phyloP scores from a whole-genome alignment of 2,888 invertebrate genomes.

The Lumbricus terrestris region DNA sequence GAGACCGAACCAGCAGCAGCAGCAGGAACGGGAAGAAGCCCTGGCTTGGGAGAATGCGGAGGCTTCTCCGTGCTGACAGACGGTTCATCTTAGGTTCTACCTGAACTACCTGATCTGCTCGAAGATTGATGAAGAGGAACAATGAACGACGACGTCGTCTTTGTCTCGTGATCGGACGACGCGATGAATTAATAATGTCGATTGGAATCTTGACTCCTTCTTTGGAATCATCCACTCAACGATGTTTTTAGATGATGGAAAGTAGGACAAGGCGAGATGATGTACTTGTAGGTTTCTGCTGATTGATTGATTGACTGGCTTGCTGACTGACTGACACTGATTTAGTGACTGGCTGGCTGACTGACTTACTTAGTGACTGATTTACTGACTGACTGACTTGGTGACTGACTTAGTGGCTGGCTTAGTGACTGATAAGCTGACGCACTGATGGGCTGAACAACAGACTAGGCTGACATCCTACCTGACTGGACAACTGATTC shows the following conservation, averaged over 20 bases:
- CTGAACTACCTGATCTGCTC: not conserved
- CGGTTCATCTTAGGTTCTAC: not conserved
- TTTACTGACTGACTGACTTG: no score
- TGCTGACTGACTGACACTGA: no score
- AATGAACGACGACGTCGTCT: not conserved
- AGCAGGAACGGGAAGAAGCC: not conserved
- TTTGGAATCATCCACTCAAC: not conserved
- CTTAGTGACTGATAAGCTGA: no score
- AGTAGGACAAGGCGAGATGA: not conserved
- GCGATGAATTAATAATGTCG: not conserved
- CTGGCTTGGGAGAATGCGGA: conserved; percentile 11
- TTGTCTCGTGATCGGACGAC: not conserved
- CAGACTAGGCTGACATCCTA: no score
- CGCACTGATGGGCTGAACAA: no score
- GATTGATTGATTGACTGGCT: not conserved
- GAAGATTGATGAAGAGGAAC: not conserved
- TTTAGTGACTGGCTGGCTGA: no score
- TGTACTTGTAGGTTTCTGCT: not conserved
- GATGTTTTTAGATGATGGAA: not conserved
- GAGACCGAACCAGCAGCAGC: not conserved
- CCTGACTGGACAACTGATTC: no score
- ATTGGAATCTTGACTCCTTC: not conserved
- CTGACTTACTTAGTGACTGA: no score
- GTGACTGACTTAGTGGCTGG: no score
- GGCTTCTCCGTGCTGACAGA: conserved; percentile 6